Conservation (phyloP, 2,888 invertebrate genomes). For the Palloptera scutellata region DNA sequence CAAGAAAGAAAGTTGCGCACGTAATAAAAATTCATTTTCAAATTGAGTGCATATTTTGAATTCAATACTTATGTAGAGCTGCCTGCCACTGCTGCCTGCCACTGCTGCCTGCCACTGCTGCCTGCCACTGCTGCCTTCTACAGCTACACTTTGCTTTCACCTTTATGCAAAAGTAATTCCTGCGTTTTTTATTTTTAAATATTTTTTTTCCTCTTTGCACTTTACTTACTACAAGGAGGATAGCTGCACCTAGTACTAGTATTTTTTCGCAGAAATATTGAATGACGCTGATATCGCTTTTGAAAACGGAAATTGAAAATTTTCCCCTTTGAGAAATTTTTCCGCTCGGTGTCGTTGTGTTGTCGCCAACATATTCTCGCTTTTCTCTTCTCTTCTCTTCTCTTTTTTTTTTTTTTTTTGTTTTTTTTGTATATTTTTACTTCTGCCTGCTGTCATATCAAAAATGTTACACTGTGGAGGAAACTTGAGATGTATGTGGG, state of each 20-base stretch:
- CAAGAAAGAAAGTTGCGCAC: too few species aligned
- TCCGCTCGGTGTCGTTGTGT: slow-evolving; percentile 37
- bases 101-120: not conserved
- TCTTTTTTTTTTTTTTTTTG: not conserved
- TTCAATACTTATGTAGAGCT: too few species aligned
- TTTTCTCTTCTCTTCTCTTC: not conserved
- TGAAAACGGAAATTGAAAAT: slow-evolving; percentile 50
- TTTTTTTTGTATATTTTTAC: not conserved
- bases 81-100: not conserved
- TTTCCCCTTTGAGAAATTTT: slow-evolving; percentile 47
- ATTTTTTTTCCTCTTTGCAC: slow-evolving; percentile 5
- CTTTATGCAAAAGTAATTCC: not conserved
- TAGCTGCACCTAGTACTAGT: not conserved
- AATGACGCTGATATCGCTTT: slow-evolving; percentile 42
- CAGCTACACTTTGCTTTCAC: not conserved
- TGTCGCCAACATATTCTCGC: slow-evolving; percentile 16
- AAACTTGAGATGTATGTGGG: too few species aligned
- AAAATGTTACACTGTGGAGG: not conserved
- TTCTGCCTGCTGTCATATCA: slow-evolving; percentile 17
- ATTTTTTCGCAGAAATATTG: slow-evolving; percentile 35
- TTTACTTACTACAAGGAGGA: slow-evolving; percentile 6
- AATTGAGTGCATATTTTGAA: too few species aligned
- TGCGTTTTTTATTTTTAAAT: not conserved
- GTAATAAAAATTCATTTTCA: too few species aligned
- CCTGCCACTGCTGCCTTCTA: not conserved